phyloP scores from a whole-genome alignment of 2,113 vertebrate species.

The Choloepus hoffmanni region DNA sequence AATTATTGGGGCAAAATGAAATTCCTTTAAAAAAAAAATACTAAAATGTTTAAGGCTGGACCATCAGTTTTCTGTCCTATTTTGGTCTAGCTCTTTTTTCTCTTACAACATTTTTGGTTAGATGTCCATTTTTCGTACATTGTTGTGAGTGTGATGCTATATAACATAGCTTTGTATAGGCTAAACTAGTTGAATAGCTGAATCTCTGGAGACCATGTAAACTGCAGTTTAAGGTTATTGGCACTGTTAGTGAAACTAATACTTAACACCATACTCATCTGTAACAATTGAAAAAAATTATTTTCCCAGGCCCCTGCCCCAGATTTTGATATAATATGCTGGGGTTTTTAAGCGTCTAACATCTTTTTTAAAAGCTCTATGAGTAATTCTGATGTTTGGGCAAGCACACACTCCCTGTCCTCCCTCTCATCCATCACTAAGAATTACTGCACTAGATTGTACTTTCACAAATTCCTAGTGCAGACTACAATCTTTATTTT shows the following conservation, averaged over 20 bases:
- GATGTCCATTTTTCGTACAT: not conserved
- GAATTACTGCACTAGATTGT: not conserved
- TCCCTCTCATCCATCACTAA: not conserved
- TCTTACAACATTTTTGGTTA: not conserved
- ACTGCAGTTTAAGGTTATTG: not conserved
- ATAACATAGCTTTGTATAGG: not conserved
- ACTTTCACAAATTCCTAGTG: not conserved
- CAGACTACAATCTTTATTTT: conserved; percentile 35
- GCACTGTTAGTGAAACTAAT: not conserved
- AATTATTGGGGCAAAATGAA: not conserved
- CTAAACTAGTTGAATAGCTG: not conserved
- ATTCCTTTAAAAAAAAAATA: not conserved
- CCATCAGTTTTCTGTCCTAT: not conserved
- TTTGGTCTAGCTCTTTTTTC: not conserved
- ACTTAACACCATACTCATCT: conserved; percentile 23
- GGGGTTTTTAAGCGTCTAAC: not conserved
- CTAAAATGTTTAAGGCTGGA: not conserved
- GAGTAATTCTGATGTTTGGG: not conserved
- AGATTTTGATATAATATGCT: not conserved
- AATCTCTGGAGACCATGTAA: not conserved
- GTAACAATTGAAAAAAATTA: not conserved
- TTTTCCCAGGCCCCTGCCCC: not conserved
- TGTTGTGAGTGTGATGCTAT: not conserved
- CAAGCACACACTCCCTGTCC: not conserved
- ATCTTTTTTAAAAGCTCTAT: not conserved